Evolutionary conservation across 1,140 invertebrate species (phyloP), one percentile per base, ranked within the genome.

Genomic region (Dolichoris vasculosae): DNA sequence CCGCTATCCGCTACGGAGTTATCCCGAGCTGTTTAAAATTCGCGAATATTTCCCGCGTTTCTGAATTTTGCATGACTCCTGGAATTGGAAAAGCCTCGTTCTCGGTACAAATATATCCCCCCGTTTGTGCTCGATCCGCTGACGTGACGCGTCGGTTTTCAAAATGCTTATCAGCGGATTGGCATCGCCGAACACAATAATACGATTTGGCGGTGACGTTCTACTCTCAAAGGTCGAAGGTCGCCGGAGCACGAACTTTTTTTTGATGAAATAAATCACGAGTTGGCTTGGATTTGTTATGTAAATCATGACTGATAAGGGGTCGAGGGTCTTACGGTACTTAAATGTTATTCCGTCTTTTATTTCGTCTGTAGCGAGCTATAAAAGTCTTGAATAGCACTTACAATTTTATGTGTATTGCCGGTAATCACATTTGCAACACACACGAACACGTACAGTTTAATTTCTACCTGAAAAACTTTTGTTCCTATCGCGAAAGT

Each of bases 61-160:
- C 73, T 83, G 82, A 83, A 83, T 78, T 83, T 83, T 77, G 55
- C 71, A 83, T 78, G 40, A n/a, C 73, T 67, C 6, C 35, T 69
- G 59, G 43, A 83, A 83, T 83, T 83, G 82, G 82, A 83, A 83
- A 77, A 83, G n/a, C 73, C 46, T 32, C 48, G 17, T 6, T 23
- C 67, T 23, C 32, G 30, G 48, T n/a, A 51, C 48, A 46, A 15
- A 32, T 78, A 30, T 38, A 38, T 38, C 20, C 55, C 38, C 2
- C 15, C 4, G 71, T 0, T 23, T 9, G 46, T 20, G 51, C 77
- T 35, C 15, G 1, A 3, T 43, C 46, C 69, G 23, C 38, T 38
- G 55, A 43, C 71, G 35, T 73, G 80, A 55, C 80, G 30, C 13
- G 67, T 38, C 13, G 11, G 30, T 40, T 55, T 82, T 55, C 48